phyloP scores from a whole-genome alignment of 2,888 invertebrate species.

The Torymus auratus region DNA sequence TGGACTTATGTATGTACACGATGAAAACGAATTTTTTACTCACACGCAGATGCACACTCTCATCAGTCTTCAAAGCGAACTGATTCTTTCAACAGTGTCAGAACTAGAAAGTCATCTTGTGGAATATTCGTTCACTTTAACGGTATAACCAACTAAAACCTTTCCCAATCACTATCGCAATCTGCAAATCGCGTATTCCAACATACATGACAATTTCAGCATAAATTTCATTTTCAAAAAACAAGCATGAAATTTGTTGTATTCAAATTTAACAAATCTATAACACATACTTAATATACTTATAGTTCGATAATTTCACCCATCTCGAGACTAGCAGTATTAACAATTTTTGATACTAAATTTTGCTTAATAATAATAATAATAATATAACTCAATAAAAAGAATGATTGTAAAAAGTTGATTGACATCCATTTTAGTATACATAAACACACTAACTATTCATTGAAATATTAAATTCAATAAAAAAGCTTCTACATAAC shows the following conservation, averaged over 20 bases:
- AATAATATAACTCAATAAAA: no score
- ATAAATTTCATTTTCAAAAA: constrained; percentile 9
- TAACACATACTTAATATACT: background rate
- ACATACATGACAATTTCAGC: background rate
- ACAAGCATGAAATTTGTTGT: constrained; percentile 3
- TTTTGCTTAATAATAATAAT: no score
- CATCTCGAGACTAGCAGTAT: background rate
- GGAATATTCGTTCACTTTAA: constrained; percentile 27
- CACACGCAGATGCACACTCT: constrained; percentile 7
- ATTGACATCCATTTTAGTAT: no score
- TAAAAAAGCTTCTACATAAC: no score
- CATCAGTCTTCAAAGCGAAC: constrained; percentile 42
- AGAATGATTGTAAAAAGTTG: no score
- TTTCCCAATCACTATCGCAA: background rate
- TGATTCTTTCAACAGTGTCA: constrained; percentile 15
- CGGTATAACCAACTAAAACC: background rate
- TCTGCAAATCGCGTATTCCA: background rate
- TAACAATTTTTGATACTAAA: background rate
- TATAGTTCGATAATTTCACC: background rate
- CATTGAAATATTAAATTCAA: no score
- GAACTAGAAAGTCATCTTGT: constrained; percentile 27
- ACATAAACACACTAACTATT: no score
- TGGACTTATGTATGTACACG: constrained; percentile 25
- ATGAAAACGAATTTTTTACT: constrained; percentile 23
- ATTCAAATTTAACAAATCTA: constrained; percentile 19